Evolutionary conservation across 2,113 vertebrate genomes (phyloP).

Genomic region (Rhinichthys klamathensis): DNA sequence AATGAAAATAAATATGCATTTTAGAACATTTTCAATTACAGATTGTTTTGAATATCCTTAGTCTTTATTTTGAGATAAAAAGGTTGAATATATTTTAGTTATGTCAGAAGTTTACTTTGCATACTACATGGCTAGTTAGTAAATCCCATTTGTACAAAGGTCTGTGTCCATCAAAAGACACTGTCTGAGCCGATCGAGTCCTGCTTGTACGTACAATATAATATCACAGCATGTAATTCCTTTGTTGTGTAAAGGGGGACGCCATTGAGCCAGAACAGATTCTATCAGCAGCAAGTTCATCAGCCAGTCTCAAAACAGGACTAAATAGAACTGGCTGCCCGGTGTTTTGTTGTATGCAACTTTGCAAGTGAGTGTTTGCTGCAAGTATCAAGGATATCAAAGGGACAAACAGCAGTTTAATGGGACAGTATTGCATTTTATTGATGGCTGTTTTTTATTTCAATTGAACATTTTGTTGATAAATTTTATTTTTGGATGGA

Average conservation of each 20-base stretch:
- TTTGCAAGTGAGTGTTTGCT: constrained; percentile 89
- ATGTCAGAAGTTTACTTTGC: constrained; percentile 60
- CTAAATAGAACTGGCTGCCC: constrained; percentile 76
- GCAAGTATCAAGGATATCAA: constrained; percentile 67
- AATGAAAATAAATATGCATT: constrained; percentile 75
- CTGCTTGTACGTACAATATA: constrained; percentile 12
- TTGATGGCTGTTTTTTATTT: constrained; percentile 62
- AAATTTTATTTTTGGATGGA: constrained; percentile 62
- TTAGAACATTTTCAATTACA: constrained; percentile 68
- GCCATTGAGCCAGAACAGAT: not conserved
- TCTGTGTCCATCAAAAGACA: constrained; percentile 48
- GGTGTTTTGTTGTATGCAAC: constrained; percentile 87
- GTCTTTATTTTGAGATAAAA: constrained; percentile 72
- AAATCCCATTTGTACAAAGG: constrained; percentile 52
- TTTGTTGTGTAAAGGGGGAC: not conserved
- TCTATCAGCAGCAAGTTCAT: constrained; percentile 12
- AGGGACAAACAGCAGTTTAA: constrained; percentile 59
- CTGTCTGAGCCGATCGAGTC: not conserved
- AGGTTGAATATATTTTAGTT: constrained; percentile 78
- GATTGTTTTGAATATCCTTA: constrained; percentile 69
- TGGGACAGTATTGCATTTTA: constrained; percentile 67
- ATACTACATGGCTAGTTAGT: constrained; percentile 49
- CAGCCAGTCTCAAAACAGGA: not conserved
- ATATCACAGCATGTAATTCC: constrained; percentile 14
- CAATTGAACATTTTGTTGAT: constrained; percentile 40